Percentiles rank a stretch among this genome's conserved stretches.
Conservation (phyloP, 1,140 invertebrate genomes). For the Yoshiicerus persimilis region DNA sequence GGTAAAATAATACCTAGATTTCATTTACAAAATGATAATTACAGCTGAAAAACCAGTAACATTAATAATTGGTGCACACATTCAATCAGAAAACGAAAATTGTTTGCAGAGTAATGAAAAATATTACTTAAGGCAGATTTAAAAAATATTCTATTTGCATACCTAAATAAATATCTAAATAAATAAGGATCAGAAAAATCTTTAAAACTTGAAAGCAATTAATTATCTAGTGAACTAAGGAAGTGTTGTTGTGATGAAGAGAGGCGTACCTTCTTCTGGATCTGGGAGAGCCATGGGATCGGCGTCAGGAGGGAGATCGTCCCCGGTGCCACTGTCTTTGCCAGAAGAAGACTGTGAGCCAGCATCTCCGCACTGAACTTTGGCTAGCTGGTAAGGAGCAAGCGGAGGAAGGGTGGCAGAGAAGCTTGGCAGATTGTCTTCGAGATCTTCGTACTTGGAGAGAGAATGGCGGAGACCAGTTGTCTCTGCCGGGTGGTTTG, state of each 20-base stretch:
- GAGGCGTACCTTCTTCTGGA: conserved; percentile 33
- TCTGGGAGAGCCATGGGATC: conserved; percentile 24
- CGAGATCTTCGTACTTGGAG: conserved; percentile 31
- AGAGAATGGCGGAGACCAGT: neutral
- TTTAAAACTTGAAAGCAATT: too few species aligned
- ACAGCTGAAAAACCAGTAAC: too few species aligned
- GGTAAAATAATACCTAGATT: too few species aligned
- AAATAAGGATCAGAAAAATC: too few species aligned
- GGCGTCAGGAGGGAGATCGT: conserved; percentile 31
- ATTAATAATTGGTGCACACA: too few species aligned
- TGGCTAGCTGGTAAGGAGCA: conserved; percentile 13
- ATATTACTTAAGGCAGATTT: too few species aligned
- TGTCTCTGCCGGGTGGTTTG: neutral
- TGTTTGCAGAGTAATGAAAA: too few species aligned
- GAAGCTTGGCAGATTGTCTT: conserved; percentile 18
- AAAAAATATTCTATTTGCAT: too few species aligned
- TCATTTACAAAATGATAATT: too few species aligned
- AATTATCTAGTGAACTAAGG: too few species aligned
- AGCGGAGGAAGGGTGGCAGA: conserved; percentile 6
- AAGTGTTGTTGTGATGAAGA: too few species aligned
- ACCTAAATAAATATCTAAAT: too few species aligned
- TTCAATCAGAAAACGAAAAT: neutral
- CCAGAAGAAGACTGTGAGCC: conserved; percentile 42
- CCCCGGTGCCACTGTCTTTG: conserved; percentile 44
- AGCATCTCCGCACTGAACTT: conserved; percentile 32